Evolutionary conservation across 2,113 vertebrate species (phyloP), one percentile per base, ranked within the genome.

Genomic region (Corapipo altera): DNA sequence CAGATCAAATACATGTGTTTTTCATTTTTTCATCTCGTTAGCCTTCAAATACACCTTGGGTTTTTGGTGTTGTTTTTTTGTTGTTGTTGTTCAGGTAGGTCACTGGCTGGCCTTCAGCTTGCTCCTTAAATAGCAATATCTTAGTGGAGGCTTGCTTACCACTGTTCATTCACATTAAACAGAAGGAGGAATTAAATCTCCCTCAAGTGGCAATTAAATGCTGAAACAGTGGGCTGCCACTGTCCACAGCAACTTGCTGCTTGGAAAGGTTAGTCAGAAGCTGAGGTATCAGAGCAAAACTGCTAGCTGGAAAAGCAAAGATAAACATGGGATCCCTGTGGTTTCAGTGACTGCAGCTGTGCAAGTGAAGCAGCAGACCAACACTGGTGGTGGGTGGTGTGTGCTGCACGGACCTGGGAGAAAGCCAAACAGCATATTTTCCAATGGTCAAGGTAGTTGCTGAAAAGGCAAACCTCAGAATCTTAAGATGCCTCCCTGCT

Each of bases 191-290:
- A 82, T 51, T 89, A 91, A 92, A 95, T 85, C 28, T 72, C 49
- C 85, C 33, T 69, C 65, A 88, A 95, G 30, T 88, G 33, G 37
- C 72, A 92, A 88, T 91, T 94, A 89, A 95, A 85, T 70, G 58
- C 30, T 89, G 58, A 66, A 89, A 78, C 62, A 66, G 39, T 70
- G n/a, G 32, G 71, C 17, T 91, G 46, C 30, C 67, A 75, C 19
- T 32, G 57, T 32, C 28, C 49, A 43, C 62, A 88, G 74, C 37
- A 93, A 93, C 71, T 24, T 67, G n/a, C 46, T 85, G 5, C 71
- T 89, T 83, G 67, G 58, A 85, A 94, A 88, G 43, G 41, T 37
- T 62, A 79, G 44, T 57, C 66, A 66, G 54, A 74, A 88, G n/a
- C 41, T 76, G 66, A 94, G 37, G 11, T 2, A 1, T 28, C 46